Percentiles rank a stretch among this genome's conserved stretches.
These are phyloP conservation scores for Lophochroa leadbeateri DNA, from an alignment of 2,113 vertebrate genomes.

Conservation along the genomic window DNA sequence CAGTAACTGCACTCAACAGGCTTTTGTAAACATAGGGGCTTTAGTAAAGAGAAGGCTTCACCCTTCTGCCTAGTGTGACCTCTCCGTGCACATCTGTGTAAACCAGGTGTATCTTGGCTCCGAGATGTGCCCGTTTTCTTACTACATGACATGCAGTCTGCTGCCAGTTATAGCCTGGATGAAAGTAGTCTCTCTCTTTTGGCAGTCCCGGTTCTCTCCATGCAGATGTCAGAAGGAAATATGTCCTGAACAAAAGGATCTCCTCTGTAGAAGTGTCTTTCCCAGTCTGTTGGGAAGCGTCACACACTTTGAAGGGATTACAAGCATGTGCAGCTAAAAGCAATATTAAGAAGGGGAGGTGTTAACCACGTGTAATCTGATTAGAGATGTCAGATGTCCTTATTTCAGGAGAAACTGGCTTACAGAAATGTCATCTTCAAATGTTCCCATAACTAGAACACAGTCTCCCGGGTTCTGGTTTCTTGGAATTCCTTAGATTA, in stretches of 20 bases:
- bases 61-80: background rate
- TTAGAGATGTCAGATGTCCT: background rate
- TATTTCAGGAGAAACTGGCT: background rate
- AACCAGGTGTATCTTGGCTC: background rate
- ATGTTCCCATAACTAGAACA: background rate
- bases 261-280: background rate
- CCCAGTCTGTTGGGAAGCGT: background rate
- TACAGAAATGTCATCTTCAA: background rate
- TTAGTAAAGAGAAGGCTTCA: background rate
- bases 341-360: background rate
- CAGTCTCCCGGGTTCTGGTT: background rate
- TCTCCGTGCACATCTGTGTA: background rate
- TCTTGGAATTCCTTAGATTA: background rate
- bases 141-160: fast-evolving
- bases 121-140: background rate
- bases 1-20: too few relatives aligned
- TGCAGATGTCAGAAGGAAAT: background rate
- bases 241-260: background rate
- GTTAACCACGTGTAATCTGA: background rate
- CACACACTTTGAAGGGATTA: background rate
- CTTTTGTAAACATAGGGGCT: background rate
- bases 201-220: background rate
- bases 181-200: background rate
- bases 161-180: background rate
- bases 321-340: background rate